A percentile compares a stretch with the other conserved stretches of the same genome.
These are phyloP conservation scores for Ligdia adustata DNA, from an alignment of 2,888 invertebrate genomes.

Conservation along the genomic window DNA sequence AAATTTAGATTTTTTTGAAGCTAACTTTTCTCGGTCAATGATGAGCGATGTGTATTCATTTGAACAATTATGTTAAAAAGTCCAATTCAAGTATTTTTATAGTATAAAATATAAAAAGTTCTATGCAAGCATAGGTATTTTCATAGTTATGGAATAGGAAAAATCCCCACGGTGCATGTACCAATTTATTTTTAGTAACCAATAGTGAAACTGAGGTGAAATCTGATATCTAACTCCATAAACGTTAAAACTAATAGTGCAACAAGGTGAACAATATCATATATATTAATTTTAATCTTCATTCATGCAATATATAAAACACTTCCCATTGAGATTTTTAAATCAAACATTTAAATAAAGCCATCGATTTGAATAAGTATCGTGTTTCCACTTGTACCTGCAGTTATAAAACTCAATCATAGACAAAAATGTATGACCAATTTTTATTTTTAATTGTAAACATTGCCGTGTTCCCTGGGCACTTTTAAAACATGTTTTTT, in stretches of 20 bases:
- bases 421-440: slow-evolving; percentile 35
- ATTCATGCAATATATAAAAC: slow-evolving; percentile 35
- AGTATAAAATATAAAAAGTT: no score
- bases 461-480: slow-evolving; percentile 31
- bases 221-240: slow-evolving; percentile 35
- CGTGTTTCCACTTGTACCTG: slow-evolving; percentile 37
- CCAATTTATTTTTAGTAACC: slow-evolving; percentile 20
- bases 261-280: slow-evolving; percentile 33
- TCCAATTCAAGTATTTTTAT: no score
- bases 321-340: slow-evolving; percentile 35
- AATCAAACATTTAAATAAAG: slow-evolving; percentile 39
- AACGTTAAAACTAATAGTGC: slow-evolving; percentile 36
- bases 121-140: slow-evolving; percentile 8
- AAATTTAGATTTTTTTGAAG: no score
- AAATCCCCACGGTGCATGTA: slow-evolving; percentile 17
- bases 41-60: slow-evolving; percentile 13
- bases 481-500: slow-evolving; percentile 35
- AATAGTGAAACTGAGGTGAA: slow-evolving; percentile 34
- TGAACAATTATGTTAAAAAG: not conserved
- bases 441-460: slow-evolving; percentile 40
- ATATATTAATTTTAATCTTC: slow-evolving; percentile 36
- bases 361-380: slow-evolving; percentile 40
- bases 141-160: slow-evolving; percentile 19
- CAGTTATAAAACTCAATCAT: slow-evolving; percentile 39
- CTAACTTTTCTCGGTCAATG: no score